These are phyloP conservation scores for Drosophila villosipedis DNA, from an alignment of 2,888 invertebrate species.

Conservation along the genomic window DNA sequence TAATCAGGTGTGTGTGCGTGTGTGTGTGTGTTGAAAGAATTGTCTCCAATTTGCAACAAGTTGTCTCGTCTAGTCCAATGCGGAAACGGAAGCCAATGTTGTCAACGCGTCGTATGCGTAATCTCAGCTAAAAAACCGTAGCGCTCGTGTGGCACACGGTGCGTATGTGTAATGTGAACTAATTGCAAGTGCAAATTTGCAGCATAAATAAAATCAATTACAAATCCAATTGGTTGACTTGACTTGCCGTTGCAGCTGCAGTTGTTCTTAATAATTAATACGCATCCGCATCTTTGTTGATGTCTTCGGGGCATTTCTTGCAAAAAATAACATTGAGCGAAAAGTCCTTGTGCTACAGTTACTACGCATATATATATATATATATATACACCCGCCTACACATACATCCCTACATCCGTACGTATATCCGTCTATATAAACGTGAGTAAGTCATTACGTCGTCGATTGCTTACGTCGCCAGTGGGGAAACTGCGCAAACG, in stretches of 20 bases:
- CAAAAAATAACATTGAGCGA: conserved; percentile 47
- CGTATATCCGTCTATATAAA: conserved; percentile 28
- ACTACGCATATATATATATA: conserved; percentile 11
- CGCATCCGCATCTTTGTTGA: conserved; percentile 4
- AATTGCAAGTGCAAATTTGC: conserved; percentile 14
- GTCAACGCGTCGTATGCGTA: conserved; percentile 73
- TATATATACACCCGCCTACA: conserved; percentile 26
- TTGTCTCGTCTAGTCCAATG: conserved; percentile 50
- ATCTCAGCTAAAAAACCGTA: conserved; percentile 30
- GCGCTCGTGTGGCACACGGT: conserved; percentile 38
- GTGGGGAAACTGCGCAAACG: conserved; percentile 66
- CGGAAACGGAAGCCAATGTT: conserved; percentile 75
- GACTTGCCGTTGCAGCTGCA: conserved; percentile 8
- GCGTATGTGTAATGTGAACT: conserved; percentile 51
- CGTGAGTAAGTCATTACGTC: conserved; percentile 79
- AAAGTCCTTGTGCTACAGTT: conserved; percentile 69
- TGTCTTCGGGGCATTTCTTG: conserved; percentile 7
- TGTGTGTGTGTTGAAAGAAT: conserved; percentile 32
- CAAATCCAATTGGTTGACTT: neutral
- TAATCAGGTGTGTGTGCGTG: conserved; percentile 28
- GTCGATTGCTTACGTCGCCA: conserved; percentile 67
- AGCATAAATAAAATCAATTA: conserved; percentile 4
- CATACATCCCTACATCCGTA: conserved; percentile 22
- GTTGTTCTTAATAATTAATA: neutral
- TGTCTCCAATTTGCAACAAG: conserved; percentile 72